phyloP scores from a whole-genome alignment of 1,140 invertebrate genomes.

The Camponotus pennsylvanicus region DNA sequence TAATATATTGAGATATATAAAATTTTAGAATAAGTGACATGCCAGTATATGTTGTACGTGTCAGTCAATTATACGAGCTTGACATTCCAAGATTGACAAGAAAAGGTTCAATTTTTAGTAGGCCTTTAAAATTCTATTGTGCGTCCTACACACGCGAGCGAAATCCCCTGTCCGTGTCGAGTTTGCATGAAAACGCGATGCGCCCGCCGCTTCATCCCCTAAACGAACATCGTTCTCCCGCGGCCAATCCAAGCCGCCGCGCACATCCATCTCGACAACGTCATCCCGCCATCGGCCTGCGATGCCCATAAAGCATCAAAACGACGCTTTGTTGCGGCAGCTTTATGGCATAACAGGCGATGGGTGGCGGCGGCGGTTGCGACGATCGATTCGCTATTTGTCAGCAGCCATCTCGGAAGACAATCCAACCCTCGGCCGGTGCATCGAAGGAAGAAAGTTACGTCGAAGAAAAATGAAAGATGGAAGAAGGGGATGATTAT shows the following conservation, averaged over 20 bases:
- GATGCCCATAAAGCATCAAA: constrained; percentile 62
- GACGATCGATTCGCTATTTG: constrained; percentile 59
- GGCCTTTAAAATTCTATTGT: constrained; percentile 41
- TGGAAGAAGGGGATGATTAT: constrained; percentile 28
- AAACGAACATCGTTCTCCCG: constrained; percentile 46
- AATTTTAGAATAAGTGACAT: background rate
- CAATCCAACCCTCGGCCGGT: constrained; percentile 33
- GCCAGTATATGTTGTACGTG: too few species aligned
- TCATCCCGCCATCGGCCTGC: constrained; percentile 35
- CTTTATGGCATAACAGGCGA: constrained; percentile 47
- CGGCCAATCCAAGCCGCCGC: constrained; percentile 24
- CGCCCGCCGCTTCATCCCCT: constrained; percentile 26
- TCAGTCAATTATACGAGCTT: background rate
- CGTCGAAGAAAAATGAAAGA: constrained; percentile 49
- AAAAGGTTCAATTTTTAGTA: constrained; percentile 20
- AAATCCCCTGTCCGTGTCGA: constrained; percentile 32
- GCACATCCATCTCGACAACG: constrained; percentile 45
- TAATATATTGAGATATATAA: background rate
- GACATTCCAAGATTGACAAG: constrained; percentile 5
- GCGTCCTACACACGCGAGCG: background rate
- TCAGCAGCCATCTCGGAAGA: constrained; percentile 60
- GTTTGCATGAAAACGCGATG: constrained; percentile 41
- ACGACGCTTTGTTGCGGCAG: constrained; percentile 58
- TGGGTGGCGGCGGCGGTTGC: constrained; percentile 12
- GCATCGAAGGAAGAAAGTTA: constrained; percentile 22